phyloP scores from a whole-genome alignment of 1,140 invertebrate genomes.

The Heliconius eleuchia region DNA sequence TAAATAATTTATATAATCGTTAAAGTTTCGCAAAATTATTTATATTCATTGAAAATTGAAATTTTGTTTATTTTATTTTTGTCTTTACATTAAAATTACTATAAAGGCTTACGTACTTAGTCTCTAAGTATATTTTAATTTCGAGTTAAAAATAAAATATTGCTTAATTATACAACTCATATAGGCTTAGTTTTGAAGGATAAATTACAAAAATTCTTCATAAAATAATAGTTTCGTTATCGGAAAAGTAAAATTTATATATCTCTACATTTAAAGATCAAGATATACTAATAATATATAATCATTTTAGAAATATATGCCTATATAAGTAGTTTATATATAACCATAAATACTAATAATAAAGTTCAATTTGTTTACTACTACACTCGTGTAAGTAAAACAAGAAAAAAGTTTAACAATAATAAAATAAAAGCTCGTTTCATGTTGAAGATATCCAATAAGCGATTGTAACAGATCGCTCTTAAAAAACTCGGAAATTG shows the following conservation, averaged over 20 bases:
- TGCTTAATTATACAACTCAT: too few relatives aligned
- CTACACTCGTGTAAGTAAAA: neutral
- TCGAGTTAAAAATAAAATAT: too few relatives aligned
- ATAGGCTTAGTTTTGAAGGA: neutral
- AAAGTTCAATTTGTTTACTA: neutral
- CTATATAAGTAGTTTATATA: neutral
- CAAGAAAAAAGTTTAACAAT: constrained; percentile 10
- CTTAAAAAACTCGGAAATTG: constrained; percentile 59
- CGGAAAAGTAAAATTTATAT: too few relatives aligned
- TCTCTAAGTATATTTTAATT: too few relatives aligned
- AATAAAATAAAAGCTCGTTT: constrained; percentile 18
- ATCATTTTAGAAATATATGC: too few relatives aligned
- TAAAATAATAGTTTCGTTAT: too few relatives aligned
- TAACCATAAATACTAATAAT: neutral
- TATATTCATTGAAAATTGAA: constrained; percentile 2
- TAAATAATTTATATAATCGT: constrained; percentile 3
- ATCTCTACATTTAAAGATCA: too few relatives aligned
- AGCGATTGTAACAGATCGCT: constrained; percentile 41
- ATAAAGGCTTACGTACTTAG: too few relatives aligned
- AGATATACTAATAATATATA: too few relatives aligned
- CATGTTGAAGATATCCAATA: constrained; percentile 28
- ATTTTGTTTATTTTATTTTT: neutral
- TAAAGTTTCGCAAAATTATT: constrained; percentile 6
- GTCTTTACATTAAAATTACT: neutral
- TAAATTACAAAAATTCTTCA: too few relatives aligned